Evolutionary conservation across 92 coral and sea anemone genomes (phyloP).

Genomic region (Anthopleura xanthogrammica): DNA sequence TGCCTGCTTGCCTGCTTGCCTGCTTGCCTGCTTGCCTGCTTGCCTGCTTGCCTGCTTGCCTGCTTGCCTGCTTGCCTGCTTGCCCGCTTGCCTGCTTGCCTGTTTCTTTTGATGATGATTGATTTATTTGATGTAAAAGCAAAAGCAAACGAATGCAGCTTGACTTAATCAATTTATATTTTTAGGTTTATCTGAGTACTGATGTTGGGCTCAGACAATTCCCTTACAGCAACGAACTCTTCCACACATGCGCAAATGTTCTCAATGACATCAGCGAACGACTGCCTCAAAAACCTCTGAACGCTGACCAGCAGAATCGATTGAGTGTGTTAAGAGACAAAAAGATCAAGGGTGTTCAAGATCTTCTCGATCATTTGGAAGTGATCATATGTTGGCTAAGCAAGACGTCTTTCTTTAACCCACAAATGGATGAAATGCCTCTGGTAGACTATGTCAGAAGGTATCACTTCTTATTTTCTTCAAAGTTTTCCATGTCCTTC

Average conservation of each 20-base stretch:
- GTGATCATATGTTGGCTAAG: conserved; percentile 59
- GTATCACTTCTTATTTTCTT: conserved; percentile 4
- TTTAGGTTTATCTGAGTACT: conserved; percentile 42
- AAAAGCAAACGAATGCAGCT: too few species aligned
- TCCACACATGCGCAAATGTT: conserved; percentile 62
- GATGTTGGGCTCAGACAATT: conserved; percentile 45
- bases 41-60: too few species aligned
- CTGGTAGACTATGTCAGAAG: conserved; percentile 56
- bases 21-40: too few species aligned
- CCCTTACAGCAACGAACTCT: conserved; percentile 65
- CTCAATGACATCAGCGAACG: conserved; percentile 45
- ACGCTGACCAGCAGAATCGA: conserved; percentile 50
- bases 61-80: too few species aligned
- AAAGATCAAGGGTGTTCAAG: conserved; percentile 50
- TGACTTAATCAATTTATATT: not conserved
- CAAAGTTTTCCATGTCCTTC: too few species aligned
- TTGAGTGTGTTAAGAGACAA: conserved; percentile 46
- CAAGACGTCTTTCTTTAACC: conserved; percentile 30
- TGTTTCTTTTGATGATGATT: too few species aligned
- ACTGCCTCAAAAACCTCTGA: conserved; percentile 51
- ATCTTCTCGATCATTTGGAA: conserved; percentile 58
- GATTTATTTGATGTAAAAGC: too few species aligned
- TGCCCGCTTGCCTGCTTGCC: too few species aligned
- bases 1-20: too few species aligned
- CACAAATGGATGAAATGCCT: conserved; percentile 37